These are phyloP conservation scores for Yponomeuta plumbellus DNA, from an alignment of 2,888 invertebrate genomes.

Conservation along the genomic window DNA sequence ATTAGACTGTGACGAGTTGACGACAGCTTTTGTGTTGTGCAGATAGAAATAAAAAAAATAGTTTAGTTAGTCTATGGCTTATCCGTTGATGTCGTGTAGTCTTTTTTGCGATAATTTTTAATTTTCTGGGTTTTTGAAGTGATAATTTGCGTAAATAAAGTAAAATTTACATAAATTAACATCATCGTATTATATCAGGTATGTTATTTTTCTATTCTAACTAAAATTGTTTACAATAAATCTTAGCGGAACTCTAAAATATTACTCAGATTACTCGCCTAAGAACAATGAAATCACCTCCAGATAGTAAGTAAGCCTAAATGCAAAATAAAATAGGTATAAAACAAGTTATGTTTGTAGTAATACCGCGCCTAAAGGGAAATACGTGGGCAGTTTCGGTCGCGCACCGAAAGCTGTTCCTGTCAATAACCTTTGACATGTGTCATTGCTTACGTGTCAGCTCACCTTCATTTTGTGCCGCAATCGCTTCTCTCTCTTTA, in stretches of 20 bases:
- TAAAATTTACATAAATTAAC: background rate
- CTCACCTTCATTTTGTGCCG: conserved; percentile 45
- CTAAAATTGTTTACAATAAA: background rate
- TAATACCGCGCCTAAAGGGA: background rate
- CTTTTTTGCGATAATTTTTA: background rate
- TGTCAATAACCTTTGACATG: conserved; percentile 77
- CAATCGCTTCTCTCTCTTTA: conserved; percentile 22
- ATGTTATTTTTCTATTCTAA: background rate
- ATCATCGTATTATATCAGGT: background rate
- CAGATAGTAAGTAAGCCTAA: background rate
- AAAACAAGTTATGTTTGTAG: background rate
- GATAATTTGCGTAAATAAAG: background rate
- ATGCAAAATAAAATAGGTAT: background rate
- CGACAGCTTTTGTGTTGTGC: too few species aligned
- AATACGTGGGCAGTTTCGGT: background rate
- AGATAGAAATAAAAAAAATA: background rate
- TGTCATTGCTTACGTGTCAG: conserved; percentile 77
- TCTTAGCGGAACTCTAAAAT: background rate
- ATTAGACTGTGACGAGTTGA: too few species aligned
- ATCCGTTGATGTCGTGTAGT: background rate
- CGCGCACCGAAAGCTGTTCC: conserved; percentile 20
- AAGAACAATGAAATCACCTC: background rate
- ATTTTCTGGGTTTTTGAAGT: background rate
- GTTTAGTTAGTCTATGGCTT: background rate
- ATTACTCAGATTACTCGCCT: background rate